A percentile compares a stretch with the other conserved stretches of the same genome.
phyloP scores from a whole-genome alignment of 2,888 invertebrate genomes.

The Perizoma flavofasciatum region DNA sequence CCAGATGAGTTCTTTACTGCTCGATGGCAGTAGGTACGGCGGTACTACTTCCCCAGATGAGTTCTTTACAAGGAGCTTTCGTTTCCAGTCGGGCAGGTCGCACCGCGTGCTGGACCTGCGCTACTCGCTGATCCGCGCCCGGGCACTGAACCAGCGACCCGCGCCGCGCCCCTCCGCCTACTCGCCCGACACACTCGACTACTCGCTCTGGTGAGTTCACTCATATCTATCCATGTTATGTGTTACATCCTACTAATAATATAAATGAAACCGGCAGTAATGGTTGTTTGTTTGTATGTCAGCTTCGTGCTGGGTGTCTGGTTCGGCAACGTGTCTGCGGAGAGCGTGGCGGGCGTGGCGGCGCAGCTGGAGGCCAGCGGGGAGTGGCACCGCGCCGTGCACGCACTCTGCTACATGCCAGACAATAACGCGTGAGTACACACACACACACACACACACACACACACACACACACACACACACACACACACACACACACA shows the following conservation, averaged over 20 bases:
- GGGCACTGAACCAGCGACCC: slow-evolving; percentile 80
- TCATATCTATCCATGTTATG: too few species aligned
- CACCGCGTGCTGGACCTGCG: slow-evolving; percentile 87
- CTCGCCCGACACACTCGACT: slow-evolving; percentile 92
- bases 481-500: too few species aligned
- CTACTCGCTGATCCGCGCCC: slow-evolving; percentile 92
- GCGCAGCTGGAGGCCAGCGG: slow-evolving; percentile 92
- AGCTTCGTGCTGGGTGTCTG: slow-evolving; percentile 69
- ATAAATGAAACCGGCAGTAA: too few species aligned
- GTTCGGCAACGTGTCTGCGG: slow-evolving; percentile 54
- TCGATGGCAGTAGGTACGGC: too few species aligned
- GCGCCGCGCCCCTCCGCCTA: slow-evolving; percentile 86
- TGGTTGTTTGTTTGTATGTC: slow-evolving; percentile 18
- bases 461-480: too few species aligned
- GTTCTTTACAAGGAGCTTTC: too few species aligned
- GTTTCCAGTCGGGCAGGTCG: too few species aligned
- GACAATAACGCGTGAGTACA: slow-evolving; percentile 70
- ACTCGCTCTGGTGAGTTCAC: slow-evolving; percentile 86
- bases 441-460: not conserved
- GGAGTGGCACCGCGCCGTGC: slow-evolving; percentile 94
- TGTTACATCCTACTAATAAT: too few species aligned
- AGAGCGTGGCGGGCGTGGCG: slow-evolving; percentile 85
- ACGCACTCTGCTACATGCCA: slow-evolving; percentile 88
- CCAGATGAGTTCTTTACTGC: too few species aligned
- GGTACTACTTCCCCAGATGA: too few species aligned